Conservation (phyloP, 2,888 invertebrate species). For the Drosophila antonietae region DNA sequence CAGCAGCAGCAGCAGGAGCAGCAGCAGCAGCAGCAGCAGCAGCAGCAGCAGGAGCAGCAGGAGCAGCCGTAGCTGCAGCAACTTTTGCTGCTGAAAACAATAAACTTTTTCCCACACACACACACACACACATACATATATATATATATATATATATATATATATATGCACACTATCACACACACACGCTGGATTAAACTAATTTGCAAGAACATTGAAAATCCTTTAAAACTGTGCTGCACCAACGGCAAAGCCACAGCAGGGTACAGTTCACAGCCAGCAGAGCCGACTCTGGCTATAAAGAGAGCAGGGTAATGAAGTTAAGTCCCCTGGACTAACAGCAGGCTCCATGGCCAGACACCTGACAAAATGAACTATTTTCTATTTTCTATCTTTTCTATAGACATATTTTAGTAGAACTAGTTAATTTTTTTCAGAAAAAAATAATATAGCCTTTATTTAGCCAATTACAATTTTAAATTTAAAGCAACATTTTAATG, state of each 20-base stretch:
- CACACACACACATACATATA: too few relatives aligned
- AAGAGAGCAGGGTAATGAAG: constrained; percentile 12
- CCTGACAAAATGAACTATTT: constrained; percentile 10
- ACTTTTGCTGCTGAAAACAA: constrained; percentile 51
- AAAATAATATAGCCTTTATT: background rate
- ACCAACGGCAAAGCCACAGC: constrained; percentile 20
- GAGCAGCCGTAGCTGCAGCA: constrained; percentile 30
- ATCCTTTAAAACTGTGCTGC: constrained; percentile 67
- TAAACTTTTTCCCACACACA: constrained; percentile 60
- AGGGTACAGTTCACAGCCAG: background rate
- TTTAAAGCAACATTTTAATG: background rate
- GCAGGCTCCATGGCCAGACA: background rate
- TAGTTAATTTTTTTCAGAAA: background rate
- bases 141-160: constrained; percentile 5
- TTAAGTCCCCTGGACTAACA: constrained; percentile 7
- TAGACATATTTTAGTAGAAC: background rate
- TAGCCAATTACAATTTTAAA: background rate
- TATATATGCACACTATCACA: background rate
- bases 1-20: background rate
- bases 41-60: constrained; percentile 17
- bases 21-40: background rate
- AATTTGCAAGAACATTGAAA: constrained; percentile 75
- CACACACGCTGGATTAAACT: constrained; percentile 66
- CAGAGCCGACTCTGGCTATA: background rate
- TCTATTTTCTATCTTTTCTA: background rate